Percentiles rank a stretch among this genome's conserved stretches.
These are phyloP conservation scores for Callospermophilus lateralis DNA, from an alignment of 2,113 vertebrate species.

Conservation along the genomic window DNA sequence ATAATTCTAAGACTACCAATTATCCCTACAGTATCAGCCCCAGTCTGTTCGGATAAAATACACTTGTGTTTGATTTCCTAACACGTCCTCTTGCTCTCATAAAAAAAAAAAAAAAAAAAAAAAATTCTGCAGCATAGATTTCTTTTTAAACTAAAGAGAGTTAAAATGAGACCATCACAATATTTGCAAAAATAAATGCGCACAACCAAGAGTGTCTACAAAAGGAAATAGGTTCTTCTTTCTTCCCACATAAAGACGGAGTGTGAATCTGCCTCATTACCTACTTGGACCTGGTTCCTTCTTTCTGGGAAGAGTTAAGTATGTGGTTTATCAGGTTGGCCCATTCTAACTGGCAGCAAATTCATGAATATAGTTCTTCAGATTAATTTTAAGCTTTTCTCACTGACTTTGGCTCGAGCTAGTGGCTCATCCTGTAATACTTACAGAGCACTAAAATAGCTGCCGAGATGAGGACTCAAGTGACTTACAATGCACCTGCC, in stretches of 20 bases:
- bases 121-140: background rate
- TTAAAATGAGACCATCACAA: background rate
- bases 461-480: background rate
- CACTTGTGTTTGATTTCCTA: background rate
- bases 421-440: background rate
- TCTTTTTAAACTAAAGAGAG: background rate
- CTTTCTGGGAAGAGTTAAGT: background rate
- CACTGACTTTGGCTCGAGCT: background rate
- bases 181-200: background rate
- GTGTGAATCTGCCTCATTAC: background rate
- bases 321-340: background rate
- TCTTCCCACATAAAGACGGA: background rate
- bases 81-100: background rate
- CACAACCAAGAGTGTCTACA: background rate
- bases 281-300: background rate
- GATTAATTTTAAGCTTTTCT: slow-evolving; percentile 34
- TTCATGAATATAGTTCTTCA: slow-evolving; percentile 29
- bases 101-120: background rate
- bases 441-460: background rate
- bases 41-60: background rate
- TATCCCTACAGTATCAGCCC: background rate
- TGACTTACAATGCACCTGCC: background rate
- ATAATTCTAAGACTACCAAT: background rate
- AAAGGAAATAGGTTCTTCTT: background rate
- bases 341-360: background rate